phyloP scores from a whole-genome alignment of 2,113 vertebrate genomes.

The Amblyornis subalaris region DNA sequence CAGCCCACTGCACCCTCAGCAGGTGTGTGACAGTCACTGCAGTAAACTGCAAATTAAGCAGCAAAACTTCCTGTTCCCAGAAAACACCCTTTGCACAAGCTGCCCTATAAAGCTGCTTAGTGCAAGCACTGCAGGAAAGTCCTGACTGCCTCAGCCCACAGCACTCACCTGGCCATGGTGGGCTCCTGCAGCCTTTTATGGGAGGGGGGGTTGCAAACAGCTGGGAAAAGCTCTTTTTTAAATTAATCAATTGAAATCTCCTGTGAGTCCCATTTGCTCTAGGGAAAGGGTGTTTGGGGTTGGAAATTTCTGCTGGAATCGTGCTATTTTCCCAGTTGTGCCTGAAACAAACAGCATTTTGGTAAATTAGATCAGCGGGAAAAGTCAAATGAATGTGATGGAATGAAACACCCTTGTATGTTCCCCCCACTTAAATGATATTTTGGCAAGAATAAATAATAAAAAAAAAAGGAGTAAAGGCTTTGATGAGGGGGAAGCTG shows the following conservation, averaged over 20 bases:
- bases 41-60: not conserved
- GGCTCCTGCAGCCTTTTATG: not conserved
- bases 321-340: slow-evolving; percentile 37
- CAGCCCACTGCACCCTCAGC: not conserved
- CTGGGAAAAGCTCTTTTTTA: not conserved
- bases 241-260: not conserved
- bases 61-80: not conserved
- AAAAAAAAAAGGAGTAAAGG: not conserved
- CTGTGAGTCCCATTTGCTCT: not conserved
- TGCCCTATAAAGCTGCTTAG: not conserved
- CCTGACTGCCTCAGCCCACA: not conserved
- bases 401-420: slow-evolving; percentile 9
- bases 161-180: rapidly evolving
- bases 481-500: slow-evolving; percentile 50
- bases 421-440: slow-evolving; percentile 35
- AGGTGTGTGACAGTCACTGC: not conserved
- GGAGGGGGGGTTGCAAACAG: not conserved
- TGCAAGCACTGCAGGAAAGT: not conserved
- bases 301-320: not conserved
- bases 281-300: not conserved
- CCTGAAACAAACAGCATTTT: slow-evolving; percentile 21
- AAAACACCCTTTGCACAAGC: not conserved
- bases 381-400: slow-evolving; percentile 36
- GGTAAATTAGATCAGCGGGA: slow-evolving; percentile 44
- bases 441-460: slow-evolving; percentile 59